Base-by-base conservation (phyloP, 1,140 invertebrate species). In the Probaryconus sp. region DNA sequence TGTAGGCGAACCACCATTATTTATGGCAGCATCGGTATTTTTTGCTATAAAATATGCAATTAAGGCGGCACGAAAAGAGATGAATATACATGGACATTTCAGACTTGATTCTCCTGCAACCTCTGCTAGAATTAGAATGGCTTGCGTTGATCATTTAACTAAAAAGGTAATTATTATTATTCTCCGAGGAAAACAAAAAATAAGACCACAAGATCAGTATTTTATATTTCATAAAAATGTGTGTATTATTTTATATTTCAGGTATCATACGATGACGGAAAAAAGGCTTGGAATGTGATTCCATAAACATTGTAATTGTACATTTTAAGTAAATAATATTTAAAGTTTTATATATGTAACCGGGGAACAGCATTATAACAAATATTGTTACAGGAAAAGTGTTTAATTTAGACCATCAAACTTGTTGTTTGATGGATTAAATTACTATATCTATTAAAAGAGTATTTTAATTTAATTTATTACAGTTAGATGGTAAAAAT, bases 11-110 rank as follows among this genome's bases (percentile, higher is more conserved):
- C 97, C 97, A 3, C 97, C 97, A 0, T 84, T 99, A 7, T 98
- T 98, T 81, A 88, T 98, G 47, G 94, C 96, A 0, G 90, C 93
- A 11, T 92, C 95, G 0, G 92, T 92, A 0, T 96, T 96, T 79
- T 98, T 95, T 86, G 97, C 97, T 1, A 94, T 97, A 35, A 94
- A 93, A 85, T 93, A 98, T 77, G 97, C 97, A 0, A 93, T 98
- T 14, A 89, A 88, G 76, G 91, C 93, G 4, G 95, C 96, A 0
- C 88, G 97, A 16, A 79, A 82, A 21, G 94, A 97, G 47, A 88
- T 89, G 38, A 92, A 92, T 0, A 82, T 91, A 1, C 78, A 81
- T 0, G 86, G 88, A 10, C 80, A 84, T 31, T 97, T 97, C 79
- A 87, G 87, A 37, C 84, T 99, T 9, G 91, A 97, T 81, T 91